phyloP scores from a whole-genome alignment of 2,113 vertebrate genomes.

The Azemiops feae region DNA sequence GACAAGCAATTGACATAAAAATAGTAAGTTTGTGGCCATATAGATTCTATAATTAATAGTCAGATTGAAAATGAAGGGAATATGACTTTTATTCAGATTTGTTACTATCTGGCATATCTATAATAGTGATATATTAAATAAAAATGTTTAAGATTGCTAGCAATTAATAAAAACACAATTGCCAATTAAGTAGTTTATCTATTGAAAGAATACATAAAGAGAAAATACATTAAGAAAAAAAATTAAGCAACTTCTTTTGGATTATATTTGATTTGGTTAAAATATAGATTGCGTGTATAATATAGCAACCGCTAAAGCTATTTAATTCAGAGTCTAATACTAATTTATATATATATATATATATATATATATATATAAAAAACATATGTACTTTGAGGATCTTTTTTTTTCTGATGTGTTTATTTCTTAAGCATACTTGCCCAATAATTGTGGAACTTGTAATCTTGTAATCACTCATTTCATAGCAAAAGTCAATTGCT shows the following conservation, averaged over 20 bases:
- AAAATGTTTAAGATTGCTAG: constrained; percentile 35
- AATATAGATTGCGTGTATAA: constrained; percentile 2
- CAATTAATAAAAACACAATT: constrained; percentile 23
- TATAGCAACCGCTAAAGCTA: not conserved
- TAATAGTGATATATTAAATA: constrained; percentile 51
- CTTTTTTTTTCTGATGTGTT: not conserved
- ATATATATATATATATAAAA: not conserved
- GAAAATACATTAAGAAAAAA: not conserved
- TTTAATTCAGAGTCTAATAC: not conserved
- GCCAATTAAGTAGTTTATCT: constrained; percentile 24
- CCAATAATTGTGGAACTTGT: not conserved
- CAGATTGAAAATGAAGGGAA: constrained; percentile 60
- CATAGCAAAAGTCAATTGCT: not conserved
- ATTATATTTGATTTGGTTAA: constrained; percentile 47
- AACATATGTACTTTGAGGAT: not conserved
- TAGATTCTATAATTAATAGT: constrained; percentile 50
- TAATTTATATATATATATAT: not conserved
- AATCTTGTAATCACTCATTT: not conserved
- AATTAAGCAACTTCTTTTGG: not conserved
- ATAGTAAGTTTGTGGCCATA: constrained; percentile 55
- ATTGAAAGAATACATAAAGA: not conserved
- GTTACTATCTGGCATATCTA: constrained; percentile 42
- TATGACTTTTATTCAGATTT: constrained; percentile 48
- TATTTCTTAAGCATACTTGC: too few species aligned
- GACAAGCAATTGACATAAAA: constrained; percentile 59